phyloP scores from a whole-genome alignment of 2,113 vertebrate species.

The Nannobrachium achirus region DNA sequence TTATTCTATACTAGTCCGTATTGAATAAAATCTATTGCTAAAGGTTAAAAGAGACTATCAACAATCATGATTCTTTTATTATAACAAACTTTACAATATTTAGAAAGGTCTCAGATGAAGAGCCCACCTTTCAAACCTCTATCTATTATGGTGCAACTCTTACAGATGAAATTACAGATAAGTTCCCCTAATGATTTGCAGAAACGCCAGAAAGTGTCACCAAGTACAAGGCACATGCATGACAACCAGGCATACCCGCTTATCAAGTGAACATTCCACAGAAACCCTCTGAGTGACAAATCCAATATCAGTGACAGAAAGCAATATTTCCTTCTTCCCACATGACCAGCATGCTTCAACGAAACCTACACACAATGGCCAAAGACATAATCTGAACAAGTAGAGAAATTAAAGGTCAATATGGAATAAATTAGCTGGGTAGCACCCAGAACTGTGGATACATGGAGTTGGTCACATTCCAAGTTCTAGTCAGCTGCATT shows the following conservation, averaged over 20 bases:
- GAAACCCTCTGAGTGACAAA: background rate
- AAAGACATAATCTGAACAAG: conserved; percentile 2
- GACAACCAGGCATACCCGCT: background rate
- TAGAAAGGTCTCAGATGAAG: no score
- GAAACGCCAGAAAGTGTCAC: conserved; percentile 10
- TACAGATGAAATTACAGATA: background rate
- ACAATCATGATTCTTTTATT: no score
- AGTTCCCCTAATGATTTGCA: conserved; percentile 12
- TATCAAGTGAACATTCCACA: background rate
- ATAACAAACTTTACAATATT: no score
- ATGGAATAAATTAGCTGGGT: conserved; percentile 12
- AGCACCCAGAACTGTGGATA: conserved; percentile 8
- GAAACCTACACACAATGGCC: background rate
- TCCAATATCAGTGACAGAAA: background rate
- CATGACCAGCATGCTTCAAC: background rate
- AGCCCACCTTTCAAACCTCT: no score
- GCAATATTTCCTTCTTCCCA: background rate
- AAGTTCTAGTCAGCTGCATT: conserved; percentile 25
- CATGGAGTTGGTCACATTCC: conserved; percentile 38
- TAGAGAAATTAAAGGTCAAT: conserved; percentile 17
- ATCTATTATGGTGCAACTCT: background rate
- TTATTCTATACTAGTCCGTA: no score
- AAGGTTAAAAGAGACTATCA: no score
- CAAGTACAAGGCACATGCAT: background rate
- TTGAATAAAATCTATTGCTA: no score